phyloP scores from a whole-genome alignment of 2,113 vertebrate species.

The Ceyx melanurus region DNA sequence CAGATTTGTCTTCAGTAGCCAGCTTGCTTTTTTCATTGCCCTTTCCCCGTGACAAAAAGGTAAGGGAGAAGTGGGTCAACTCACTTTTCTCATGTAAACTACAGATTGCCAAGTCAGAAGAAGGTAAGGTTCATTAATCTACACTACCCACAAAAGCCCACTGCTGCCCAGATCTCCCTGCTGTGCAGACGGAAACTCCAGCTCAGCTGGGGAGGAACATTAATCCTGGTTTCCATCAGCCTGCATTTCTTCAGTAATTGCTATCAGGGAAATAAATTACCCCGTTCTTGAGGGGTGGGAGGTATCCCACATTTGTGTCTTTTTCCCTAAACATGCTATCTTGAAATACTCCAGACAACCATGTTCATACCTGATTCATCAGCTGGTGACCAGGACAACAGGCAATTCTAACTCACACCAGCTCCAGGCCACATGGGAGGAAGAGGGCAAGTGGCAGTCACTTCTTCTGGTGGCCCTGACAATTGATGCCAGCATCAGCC shows the following conservation, averaged over 20 bases:
- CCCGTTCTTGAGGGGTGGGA: background rate
- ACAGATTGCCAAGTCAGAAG: background rate
- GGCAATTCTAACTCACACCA: background rate
- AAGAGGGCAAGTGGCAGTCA: background rate
- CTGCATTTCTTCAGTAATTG: background rate
- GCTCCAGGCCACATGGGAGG: background rate
- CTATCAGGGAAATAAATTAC: conserved; percentile 1
- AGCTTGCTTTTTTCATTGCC: background rate
- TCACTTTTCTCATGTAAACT: background rate
- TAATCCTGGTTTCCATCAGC: background rate
- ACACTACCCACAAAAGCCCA: background rate
- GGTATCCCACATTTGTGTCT: background rate
- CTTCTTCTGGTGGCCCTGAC: background rate
- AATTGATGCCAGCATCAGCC: background rate
- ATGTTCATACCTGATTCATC: background rate
- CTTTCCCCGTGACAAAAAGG: background rate
- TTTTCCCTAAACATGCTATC: background rate
- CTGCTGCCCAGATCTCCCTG: background rate
- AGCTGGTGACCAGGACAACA: background rate
- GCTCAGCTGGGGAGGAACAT: background rate
- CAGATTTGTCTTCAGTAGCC: background rate
- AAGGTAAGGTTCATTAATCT: background rate
- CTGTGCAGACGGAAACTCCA: background rate
- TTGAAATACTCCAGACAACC: background rate
- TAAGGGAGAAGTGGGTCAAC: background rate